Evolutionary conservation across 2,888 invertebrate species (phyloP).

Genomic region (Amitus sp.): DNA sequence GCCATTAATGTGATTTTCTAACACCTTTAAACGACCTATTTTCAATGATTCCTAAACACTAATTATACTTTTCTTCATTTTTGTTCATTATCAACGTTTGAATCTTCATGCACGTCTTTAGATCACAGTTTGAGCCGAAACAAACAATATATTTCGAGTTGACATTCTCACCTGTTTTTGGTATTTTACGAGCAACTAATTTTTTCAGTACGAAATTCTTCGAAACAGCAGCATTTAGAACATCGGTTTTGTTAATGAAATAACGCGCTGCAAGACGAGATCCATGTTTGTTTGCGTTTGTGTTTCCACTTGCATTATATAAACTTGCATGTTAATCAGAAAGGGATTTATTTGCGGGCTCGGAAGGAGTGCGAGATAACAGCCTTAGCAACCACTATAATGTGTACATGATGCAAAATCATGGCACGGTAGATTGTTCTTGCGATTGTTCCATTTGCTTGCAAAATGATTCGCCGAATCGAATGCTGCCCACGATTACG

Average conservation of each 20-base stretch:
- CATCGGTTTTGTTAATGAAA: slow-evolving; percentile 31
- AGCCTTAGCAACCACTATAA: slow-evolving; percentile 39
- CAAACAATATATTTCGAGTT: too few species aligned
- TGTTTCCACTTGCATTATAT: slow-evolving; percentile 30
- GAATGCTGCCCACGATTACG: too few species aligned
- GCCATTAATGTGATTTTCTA: too few species aligned
- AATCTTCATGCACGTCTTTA: too few species aligned
- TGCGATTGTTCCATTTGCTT: too few species aligned
- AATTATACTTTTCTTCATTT: too few species aligned
- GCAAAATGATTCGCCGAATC: too few species aligned
- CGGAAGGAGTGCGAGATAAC: slow-evolving; percentile 55
- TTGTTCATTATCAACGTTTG: too few species aligned
- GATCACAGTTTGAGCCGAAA: too few species aligned
- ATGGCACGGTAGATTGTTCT: slow-evolving; percentile 48
- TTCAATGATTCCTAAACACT: too few species aligned
- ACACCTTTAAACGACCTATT: too few species aligned
- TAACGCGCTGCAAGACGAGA: slow-evolving; percentile 22
- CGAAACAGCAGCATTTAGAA: background rate
- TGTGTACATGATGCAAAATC: slow-evolving; percentile 48
- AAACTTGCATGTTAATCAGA: slow-evolving; percentile 59
- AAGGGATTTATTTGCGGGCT: slow-evolving; percentile 59
- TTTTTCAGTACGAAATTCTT: background rate
- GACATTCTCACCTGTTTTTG: too few species aligned
- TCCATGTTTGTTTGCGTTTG: slow-evolving; percentile 2
- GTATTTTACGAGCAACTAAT: background rate